A percentile compares a stretch with the other conserved stretches of the same genome.
These are phyloP conservation scores for Dinomys branickii DNA, from an alignment of 2,113 vertebrate species.

Conservation along the genomic window DNA sequence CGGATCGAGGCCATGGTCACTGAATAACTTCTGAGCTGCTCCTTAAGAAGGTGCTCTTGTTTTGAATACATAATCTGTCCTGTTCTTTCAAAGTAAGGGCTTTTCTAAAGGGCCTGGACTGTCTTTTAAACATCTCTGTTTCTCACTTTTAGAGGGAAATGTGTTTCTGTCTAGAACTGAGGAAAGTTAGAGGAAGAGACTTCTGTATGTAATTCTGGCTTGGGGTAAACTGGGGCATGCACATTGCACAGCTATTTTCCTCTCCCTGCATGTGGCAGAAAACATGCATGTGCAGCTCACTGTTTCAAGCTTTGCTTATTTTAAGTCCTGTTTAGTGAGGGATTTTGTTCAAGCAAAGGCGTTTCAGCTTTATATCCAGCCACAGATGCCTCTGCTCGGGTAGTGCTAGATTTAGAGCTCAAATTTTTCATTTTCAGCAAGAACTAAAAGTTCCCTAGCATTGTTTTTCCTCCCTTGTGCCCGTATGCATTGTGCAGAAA, in stretches of 20 bases:
- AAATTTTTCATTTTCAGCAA: slow-evolving; percentile 51
- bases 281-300: not conserved
- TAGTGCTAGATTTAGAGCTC: slow-evolving; percentile 22
- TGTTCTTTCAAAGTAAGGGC: slow-evolving; percentile 64
- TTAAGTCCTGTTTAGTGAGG: slow-evolving; percentile 5
- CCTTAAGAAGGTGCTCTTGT: slow-evolving; percentile 42
- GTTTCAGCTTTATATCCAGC: not conserved
- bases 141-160: slow-evolving; percentile 20
- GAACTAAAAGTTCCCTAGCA: slow-evolving; percentile 1
- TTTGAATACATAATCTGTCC: slow-evolving; percentile 49
- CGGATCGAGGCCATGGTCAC: not conserved
- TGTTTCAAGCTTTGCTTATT: slow-evolving; percentile 48
- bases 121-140: slow-evolving; percentile 34
- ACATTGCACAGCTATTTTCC: slow-evolving; percentile 10
- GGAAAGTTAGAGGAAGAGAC: not conserved
- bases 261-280: slow-evolving; percentile 10
- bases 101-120: slow-evolving; percentile 56
- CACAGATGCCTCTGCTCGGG: slow-evolving; percentile 4
- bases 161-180: slow-evolving; percentile 53
- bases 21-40: slow-evolving; percentile 10
- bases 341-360: slow-evolving; percentile 13
- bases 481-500: not conserved
- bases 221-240: slow-evolving; percentile 43
- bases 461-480: not conserved
- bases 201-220: slow-evolving; percentile 4